These are phyloP conservation scores for Lasiurus cinereus DNA, from an alignment of 2,113 vertebrate genomes.

Conservation along the genomic window DNA sequence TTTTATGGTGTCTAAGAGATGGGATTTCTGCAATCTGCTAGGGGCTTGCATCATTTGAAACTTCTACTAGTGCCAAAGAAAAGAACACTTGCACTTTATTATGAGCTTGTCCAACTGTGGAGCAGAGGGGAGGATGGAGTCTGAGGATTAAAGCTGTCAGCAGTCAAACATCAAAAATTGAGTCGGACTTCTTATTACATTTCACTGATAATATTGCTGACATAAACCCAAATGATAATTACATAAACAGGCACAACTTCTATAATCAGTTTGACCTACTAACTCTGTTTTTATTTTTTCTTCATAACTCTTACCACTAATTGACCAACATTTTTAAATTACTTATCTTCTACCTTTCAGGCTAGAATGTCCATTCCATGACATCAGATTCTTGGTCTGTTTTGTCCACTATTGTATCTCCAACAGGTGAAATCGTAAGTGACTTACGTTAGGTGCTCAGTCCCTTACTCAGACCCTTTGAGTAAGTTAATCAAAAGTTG, in stretches of 20 bases:
- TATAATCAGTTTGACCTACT: background rate
- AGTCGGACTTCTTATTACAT: background rate
- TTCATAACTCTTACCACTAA: background rate
- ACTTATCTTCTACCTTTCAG: background rate
- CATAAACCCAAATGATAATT: background rate
- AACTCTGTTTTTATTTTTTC: background rate
- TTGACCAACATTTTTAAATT: background rate
- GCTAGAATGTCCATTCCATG: background rate
- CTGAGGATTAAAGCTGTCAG: background rate
- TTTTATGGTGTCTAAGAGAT: background rate
- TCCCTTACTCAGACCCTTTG: background rate
- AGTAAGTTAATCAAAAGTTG: background rate
- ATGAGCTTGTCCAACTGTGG: background rate
- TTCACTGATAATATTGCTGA: background rate
- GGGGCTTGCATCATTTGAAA: background rate
- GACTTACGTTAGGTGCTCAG: background rate
- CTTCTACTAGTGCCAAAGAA: background rate
- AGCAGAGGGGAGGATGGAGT: background rate
- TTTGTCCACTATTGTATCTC: background rate
- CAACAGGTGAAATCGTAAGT: background rate
- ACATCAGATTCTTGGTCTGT: background rate
- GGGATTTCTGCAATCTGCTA: background rate
- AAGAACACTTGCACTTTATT: background rate
- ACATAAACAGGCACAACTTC: background rate
- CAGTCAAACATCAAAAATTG: background rate